phyloP scores from a whole-genome alignment of 37 sponge, comb jelly and placozoan genomes.

The Trichoplax adhaerens region DNA sequence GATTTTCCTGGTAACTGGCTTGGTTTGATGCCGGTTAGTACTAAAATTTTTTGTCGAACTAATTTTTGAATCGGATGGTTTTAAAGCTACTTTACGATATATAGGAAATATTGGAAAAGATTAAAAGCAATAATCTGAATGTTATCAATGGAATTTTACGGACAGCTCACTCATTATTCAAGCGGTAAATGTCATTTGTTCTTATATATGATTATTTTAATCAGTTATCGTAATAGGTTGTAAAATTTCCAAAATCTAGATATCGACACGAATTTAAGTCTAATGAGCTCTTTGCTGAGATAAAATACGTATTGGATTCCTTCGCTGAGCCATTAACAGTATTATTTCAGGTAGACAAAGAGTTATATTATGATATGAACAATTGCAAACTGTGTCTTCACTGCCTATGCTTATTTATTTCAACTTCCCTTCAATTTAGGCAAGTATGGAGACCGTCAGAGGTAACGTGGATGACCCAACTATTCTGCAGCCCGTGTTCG shows the following conservation, averaged over 20 bases:
- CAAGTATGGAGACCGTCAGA: constrained; percentile 55
- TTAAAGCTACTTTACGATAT: constrained; percentile 2
- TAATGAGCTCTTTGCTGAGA: constrained; percentile 83
- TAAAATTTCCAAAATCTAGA: not conserved
- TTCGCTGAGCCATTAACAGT: constrained; percentile 63
- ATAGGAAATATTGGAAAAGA: constrained; percentile 75
- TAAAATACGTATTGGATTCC: constrained; percentile 73
- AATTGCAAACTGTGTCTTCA: not conserved
- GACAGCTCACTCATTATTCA: constrained; percentile 96
- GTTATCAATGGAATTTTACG: constrained; percentile 88
- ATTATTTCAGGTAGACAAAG: constrained; percentile 42
- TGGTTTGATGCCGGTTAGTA: constrained; percentile 19
- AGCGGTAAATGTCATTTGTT: constrained; percentile 28
- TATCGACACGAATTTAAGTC: constrained; percentile 80
- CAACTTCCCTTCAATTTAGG: not conserved
- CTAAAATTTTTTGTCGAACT: not conserved
- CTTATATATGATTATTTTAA: not conserved
- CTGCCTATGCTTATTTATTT: no score
- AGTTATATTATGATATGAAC: not conserved
- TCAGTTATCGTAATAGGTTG: no score
- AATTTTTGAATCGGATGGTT: not conserved
- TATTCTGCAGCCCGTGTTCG: constrained; percentile 72
- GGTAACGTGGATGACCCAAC: constrained; percentile 42
- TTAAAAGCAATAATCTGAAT: constrained; percentile 73
- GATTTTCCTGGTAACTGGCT: constrained; percentile 94